phyloP scores from a whole-genome alignment of 2,113 vertebrate genomes.

The Malurus melanocephalus region DNA sequence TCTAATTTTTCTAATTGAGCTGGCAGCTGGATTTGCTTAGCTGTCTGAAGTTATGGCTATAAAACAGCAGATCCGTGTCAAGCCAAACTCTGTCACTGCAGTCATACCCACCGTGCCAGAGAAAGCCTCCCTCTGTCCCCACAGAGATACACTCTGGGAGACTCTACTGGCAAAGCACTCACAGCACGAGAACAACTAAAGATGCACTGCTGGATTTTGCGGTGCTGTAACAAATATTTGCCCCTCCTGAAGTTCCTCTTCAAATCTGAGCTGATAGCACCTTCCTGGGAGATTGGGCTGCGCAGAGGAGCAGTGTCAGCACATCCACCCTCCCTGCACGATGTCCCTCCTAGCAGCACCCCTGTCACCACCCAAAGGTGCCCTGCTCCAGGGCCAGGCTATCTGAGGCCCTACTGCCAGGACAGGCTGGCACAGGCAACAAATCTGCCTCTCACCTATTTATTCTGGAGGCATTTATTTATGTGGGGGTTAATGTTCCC shows the following conservation, averaged over 20 bases:
- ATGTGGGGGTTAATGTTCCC: neutral
- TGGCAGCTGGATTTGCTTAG: neutral
- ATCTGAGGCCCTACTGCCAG: fast-evolving
- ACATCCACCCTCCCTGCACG: fast-evolving
- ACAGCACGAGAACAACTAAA: neutral
- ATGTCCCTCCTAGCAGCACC: neutral
- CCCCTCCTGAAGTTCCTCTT: neutral
- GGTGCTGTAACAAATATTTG: neutral
- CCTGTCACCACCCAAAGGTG: neutral
- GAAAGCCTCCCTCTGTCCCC: neutral
- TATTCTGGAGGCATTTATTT: neutral
- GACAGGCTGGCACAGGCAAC: neutral
- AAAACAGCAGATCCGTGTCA: neutral
- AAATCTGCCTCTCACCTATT: neutral
- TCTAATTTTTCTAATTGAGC: neutral
- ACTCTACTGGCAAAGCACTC: neutral
- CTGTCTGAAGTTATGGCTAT: neutral
- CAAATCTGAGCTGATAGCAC: neutral
- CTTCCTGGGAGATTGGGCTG: fast-evolving
- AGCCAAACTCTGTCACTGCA: neutral
- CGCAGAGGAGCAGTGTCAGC: neutral
- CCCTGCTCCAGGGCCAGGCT: neutral
- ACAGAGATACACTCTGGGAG: fast-evolving
- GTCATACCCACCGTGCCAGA: neutral
- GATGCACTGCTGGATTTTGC: fast-evolving